A percentile compares a stretch with the other conserved stretches of the same genome.
Evolutionary conservation across 35 echinoderm and acorn worm genomes (phyloP).

Genomic region (Anneissia japonica): DNA sequence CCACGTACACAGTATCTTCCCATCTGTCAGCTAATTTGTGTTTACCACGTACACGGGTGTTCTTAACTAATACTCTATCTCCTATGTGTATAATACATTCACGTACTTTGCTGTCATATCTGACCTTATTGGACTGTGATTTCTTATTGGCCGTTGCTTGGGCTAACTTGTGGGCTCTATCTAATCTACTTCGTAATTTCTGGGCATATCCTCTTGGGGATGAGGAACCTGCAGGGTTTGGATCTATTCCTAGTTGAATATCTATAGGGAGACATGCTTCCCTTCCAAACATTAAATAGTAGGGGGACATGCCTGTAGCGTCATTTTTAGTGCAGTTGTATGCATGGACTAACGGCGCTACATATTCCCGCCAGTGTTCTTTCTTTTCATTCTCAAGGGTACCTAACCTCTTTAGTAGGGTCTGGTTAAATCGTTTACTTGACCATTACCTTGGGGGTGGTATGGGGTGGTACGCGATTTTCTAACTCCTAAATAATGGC

Average conservation of each 20-base stretch:
- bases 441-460: not conserved
- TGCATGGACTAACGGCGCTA: not conserved
- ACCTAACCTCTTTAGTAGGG: not conserved
- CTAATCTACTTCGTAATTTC: not conserved
- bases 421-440: not conserved
- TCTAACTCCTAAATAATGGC: constrained; percentile 22
- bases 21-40: too few species aligned
- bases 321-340: not conserved
- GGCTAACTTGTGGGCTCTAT: not conserved
- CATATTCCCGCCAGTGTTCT: not conserved
- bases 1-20: too few species aligned
- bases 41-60: not conserved
- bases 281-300: not conserved
- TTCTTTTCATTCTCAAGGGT: not conserved
- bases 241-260: not conserved
- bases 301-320: not conserved
- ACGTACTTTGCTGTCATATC: not conserved
- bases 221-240: not conserved
- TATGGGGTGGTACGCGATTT: constrained; percentile 49
- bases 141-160: not conserved
- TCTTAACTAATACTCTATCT: not conserved
- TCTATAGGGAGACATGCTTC: not conserved
- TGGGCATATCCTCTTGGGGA: not conserved
- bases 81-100: not conserved
- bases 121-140: not conserved